phyloP scores from a whole-genome alignment of 2,888 invertebrate species.

The Gastrophysa polygoni region DNA sequence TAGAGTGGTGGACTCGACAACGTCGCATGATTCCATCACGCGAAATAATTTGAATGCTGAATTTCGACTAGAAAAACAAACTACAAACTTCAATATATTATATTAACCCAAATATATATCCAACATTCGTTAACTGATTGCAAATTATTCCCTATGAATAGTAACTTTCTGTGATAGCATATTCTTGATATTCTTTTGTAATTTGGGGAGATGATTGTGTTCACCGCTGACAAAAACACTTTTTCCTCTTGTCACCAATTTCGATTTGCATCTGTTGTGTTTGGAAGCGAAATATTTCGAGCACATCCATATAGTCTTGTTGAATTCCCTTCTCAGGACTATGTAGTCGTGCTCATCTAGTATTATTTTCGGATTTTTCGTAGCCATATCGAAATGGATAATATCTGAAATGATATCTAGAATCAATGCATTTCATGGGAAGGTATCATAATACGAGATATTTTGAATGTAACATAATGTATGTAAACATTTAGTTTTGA shows the following conservation, averaged over 20 bases:
- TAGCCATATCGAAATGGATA: conserved; percentile 38
- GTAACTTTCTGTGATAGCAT: conserved; percentile 39
- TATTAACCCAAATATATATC: not conserved
- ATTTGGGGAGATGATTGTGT: conserved; percentile 40
- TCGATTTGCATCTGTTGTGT: conserved; percentile 42
- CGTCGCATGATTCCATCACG: too few species aligned
- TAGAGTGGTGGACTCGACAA: too few species aligned
- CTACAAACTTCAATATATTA: not conserved
- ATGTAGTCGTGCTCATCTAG: conserved; percentile 35
- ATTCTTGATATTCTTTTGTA: conserved; percentile 30
- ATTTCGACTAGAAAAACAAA: too few species aligned
- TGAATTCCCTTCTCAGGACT: conserved; percentile 31
- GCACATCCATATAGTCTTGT: conserved; percentile 40
- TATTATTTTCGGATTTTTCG: conserved; percentile 40
- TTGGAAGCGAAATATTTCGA: conserved; percentile 35
- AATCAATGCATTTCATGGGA: not conserved
- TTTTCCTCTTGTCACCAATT: conserved; percentile 42
- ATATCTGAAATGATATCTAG: conserved; percentile 28
- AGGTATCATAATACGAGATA: too few species aligned
- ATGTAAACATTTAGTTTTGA: too few species aligned
- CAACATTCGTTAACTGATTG: not conserved
- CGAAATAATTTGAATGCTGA: too few species aligned
- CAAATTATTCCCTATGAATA: conserved; percentile 24
- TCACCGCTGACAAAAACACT: conserved; percentile 42
- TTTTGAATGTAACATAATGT: too few species aligned